phyloP scores from a whole-genome alignment of 1,140 invertebrate genomes.

The Leptinotarsa defecta region DNA sequence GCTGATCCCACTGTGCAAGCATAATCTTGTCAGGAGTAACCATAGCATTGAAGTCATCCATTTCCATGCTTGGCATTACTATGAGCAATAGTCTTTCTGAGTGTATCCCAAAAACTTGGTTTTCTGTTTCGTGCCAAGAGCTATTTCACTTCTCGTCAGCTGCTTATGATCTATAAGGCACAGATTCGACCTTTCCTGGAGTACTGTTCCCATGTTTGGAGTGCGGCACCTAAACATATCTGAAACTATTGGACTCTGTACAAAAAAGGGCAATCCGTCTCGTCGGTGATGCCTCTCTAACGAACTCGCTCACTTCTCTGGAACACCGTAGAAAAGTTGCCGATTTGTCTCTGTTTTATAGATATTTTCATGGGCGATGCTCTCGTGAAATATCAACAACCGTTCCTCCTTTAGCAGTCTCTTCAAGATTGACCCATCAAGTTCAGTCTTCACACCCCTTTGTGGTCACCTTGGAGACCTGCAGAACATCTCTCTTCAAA shows the following conservation, averaged over 20 bases:
- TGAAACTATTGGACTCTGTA: not conserved
- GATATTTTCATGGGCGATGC: conserved; percentile 2
- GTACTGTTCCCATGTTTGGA: too few relatives aligned
- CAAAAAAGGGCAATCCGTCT: not conserved
- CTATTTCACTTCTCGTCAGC: too few relatives aligned
- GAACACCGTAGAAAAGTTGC: conserved; percentile 5
- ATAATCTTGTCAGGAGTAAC: not conserved
- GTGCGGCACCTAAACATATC: not conserved
- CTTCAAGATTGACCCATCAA: not conserved
- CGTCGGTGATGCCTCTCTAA: not conserved
- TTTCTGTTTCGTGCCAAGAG: not conserved
- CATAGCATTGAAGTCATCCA: not conserved
- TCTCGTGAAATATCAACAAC: conserved; percentile 1
- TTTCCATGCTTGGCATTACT: too few relatives aligned
- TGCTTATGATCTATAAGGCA: too few relatives aligned
- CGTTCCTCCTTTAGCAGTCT: not conserved
- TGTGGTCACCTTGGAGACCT: not conserved
- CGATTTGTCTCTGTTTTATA: conserved; percentile 4
- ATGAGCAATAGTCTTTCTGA: not conserved
- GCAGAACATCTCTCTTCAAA: conserved; percentile 2
- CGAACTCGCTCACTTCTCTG: not conserved
- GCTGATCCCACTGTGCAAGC: not conserved
- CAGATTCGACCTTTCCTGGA: too few relatives aligned
- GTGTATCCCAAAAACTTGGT: not conserved
- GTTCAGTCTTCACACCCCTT: not conserved